Percentiles rank a stretch among this genome's conserved stretches.
Evolutionary conservation across 2,113 vertebrate species (phyloP).

Genomic region (Rhinolophus ferrumequinum): DNA sequence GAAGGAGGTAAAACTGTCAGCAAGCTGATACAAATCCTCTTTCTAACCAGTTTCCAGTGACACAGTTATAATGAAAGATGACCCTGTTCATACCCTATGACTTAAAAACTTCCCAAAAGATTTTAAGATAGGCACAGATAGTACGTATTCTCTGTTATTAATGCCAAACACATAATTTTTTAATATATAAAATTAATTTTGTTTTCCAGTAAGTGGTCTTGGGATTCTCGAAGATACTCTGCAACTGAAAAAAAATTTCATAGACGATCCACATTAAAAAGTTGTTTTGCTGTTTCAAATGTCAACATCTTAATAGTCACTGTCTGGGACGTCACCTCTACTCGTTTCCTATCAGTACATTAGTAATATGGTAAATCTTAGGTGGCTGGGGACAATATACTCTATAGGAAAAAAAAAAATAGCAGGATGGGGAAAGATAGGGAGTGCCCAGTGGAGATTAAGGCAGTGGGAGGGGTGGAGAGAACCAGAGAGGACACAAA

Average conservation of each 20-base stretch:
- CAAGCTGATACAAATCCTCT: background rate
- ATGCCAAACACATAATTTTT: background rate
- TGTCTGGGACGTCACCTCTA: background rate
- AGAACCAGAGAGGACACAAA: background rate
- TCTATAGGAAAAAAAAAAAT: background rate
- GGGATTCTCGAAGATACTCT: background rate
- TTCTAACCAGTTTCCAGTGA: background rate
- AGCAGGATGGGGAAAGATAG: background rate
- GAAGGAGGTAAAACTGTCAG: background rate
- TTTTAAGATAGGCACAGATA: background rate
- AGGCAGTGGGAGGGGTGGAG: background rate
- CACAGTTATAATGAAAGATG: background rate
- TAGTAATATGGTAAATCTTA: background rate
- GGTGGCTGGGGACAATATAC: background rate
- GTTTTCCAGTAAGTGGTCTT: background rate
- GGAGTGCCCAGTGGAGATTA: background rate
- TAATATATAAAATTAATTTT: slow-evolving; percentile 35
- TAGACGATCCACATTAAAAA: background rate
- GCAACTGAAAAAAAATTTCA: background rate
- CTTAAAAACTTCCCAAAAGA: background rate
- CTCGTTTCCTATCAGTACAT: background rate
- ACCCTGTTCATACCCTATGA: background rate
- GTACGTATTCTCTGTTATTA: background rate
- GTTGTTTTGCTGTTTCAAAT: background rate
- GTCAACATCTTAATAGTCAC: background rate